Evolutionary conservation across 2,797 vertebrate species (phyloP).

Genomic region (Mus minutoides): DNA sequence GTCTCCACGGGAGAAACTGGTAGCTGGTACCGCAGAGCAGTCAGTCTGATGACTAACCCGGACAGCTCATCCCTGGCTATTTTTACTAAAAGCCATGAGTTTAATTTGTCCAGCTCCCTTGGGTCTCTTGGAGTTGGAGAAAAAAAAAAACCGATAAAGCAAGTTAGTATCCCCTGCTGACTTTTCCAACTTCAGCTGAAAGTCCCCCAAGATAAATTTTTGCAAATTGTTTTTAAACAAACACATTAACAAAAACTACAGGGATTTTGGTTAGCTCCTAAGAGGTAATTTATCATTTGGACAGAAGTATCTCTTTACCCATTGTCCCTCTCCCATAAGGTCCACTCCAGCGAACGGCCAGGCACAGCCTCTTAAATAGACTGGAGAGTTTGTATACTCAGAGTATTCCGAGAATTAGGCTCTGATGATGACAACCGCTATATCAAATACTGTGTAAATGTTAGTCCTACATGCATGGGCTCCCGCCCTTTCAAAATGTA

Average conservation of each 20-base stretch:
- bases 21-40: not conserved
- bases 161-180: not conserved
- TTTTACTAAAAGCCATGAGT: not conserved
- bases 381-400: not conserved
- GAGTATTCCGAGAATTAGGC: not conserved
- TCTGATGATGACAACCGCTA: not conserved
- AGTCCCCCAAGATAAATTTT: not conserved
- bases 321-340: not conserved
- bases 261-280: not conserved
- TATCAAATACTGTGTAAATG: not conserved
- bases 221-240: slow-evolving; percentile 14
- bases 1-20: not conserved
- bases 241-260: slow-evolving; percentile 40
- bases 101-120: not conserved
- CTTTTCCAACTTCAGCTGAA: slow-evolving; percentile 22
- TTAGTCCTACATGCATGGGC: not conserved
- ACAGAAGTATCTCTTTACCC: slow-evolving; percentile 10
- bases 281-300: slow-evolving; percentile 15
- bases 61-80: not conserved
- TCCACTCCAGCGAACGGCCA: not conserved
- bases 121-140: not conserved
- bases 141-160: not conserved
- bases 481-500: not conserved
- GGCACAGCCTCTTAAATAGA: not conserved
- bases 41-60: not conserved